Base-by-base conservation (phyloP, 2,888 invertebrate genomes). In the Reticulitermes lucifugus region DNA sequence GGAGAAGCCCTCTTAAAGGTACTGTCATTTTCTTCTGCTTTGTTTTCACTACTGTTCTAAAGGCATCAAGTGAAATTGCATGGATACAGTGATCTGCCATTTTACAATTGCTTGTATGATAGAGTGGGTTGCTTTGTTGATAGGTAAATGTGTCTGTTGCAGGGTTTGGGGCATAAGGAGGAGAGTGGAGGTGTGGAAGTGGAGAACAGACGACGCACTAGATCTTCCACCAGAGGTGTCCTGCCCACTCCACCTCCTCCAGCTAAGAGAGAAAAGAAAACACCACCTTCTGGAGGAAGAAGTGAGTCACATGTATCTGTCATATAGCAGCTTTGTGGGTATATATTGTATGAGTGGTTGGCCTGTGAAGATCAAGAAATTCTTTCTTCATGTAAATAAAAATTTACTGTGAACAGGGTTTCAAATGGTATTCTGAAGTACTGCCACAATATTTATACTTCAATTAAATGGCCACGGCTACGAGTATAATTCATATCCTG, bases 131-230 rank as follows among this genome's bases (percentile, higher is more conserved):
- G 46, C 46, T 46, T 35, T n/a, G n/a, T 65, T 65, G 65, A n/a
- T 65, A n/a, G 9, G 7, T n/a, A 22, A 60, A 65, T 25, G 65
- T 65, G 25, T 65, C 25, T 65, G 3, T n/a, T 41, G n/a, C n/a
- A 84, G 84, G 84, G 84, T 29, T 22, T 84, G 59, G 84, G 84
- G n/a, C 79, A 83, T 46, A 83, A 85, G 35, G 85, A 85, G 55
- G 85, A 83, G 29, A 55, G 80, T 59, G 83, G 41, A 82, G 81
- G 87, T 83, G 71, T 85, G 25, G 93, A 93, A 88, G 90, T 92
- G 18, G 93, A 93, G 87, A 93, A 93, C 7, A 90, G 93, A 87
- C 91, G 93, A 86, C 91, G 93, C 83, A 93, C 93, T 14, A 90
- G 93, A 60, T 93, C 93, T 83, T 92, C 93, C 60, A 93, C 93